Evolutionary conservation across 2,113 vertebrate species (phyloP).

Genomic region (Hippolais icterina): DNA sequence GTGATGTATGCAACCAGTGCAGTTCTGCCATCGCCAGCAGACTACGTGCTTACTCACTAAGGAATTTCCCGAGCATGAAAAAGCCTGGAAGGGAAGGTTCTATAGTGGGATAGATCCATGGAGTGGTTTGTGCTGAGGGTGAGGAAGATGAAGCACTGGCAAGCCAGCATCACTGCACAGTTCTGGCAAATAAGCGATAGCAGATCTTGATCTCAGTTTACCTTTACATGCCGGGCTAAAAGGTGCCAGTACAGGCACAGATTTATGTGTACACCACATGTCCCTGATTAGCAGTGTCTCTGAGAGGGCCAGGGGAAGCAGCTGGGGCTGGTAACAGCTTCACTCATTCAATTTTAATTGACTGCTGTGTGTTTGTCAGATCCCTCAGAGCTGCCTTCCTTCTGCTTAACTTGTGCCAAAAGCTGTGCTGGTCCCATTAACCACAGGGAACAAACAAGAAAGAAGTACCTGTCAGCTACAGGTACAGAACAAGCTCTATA

Average conservation of each 20-base stretch:
- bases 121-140: neutral
- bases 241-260: neutral
- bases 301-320: slow-evolving; percentile 10
- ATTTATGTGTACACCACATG: neutral
- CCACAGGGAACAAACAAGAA: neutral
- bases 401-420: slow-evolving; percentile 38
- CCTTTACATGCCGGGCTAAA: neutral
- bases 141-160: neutral
- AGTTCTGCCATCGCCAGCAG: neutral
- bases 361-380: slow-evolving; percentile 18
- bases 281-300: slow-evolving; percentile 11
- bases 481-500: neutral
- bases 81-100: neutral
- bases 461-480: neutral
- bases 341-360: slow-evolving; percentile 58
- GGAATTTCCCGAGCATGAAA: neutral
- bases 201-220: slow-evolving; percentile 12
- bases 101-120: accelerated
- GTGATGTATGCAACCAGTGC: neutral
- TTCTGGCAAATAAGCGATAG: neutral
- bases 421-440: neutral
- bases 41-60: neutral
- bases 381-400: neutral
- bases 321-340: slow-evolving; percentile 34
- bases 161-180: neutral